Evolutionary conservation across 2,113 vertebrate species (phyloP).

Genomic region (Tiliqua scincoides): DNA sequence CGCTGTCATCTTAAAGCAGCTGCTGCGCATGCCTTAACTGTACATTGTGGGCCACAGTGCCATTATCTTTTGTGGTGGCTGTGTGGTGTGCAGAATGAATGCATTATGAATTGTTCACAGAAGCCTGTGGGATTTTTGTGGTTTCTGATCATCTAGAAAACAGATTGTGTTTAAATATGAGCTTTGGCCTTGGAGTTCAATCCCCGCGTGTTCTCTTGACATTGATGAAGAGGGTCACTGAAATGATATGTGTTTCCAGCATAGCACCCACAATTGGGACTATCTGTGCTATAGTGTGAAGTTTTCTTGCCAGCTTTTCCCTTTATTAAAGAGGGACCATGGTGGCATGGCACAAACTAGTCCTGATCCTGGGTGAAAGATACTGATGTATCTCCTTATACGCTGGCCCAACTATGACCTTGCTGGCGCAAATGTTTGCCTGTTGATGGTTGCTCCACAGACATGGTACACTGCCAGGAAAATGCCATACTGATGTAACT

Average conservation of each 20-base stretch:
- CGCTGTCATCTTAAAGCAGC: constrained; percentile 56
- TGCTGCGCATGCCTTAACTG: constrained; percentile 58
- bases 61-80: constrained; percentile 47
- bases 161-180: background rate
- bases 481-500: too few species aligned
- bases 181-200: background rate
- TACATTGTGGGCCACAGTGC: constrained; percentile 51
- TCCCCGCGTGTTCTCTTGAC: background rate
- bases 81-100: constrained; percentile 43
- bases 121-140: constrained; percentile 38
- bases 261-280: background rate
- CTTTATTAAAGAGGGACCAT: background rate
- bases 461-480: too few species aligned
- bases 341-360: too few species aligned
- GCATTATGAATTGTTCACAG: constrained; percentile 45
- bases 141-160: constrained; percentile 38
- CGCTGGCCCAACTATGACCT: too few species aligned
- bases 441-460: too few species aligned
- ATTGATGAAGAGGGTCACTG: background rate
- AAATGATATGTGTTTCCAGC: background rate
- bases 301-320: background rate
- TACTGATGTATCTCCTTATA: too few species aligned
- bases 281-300: background rate
- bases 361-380: too few species aligned
- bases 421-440: too few species aligned